Percentiles rank a stretch among this genome's conserved stretches.
phyloP scores from a whole-genome alignment of 2,113 vertebrate species.

The Athene noctua region DNA sequence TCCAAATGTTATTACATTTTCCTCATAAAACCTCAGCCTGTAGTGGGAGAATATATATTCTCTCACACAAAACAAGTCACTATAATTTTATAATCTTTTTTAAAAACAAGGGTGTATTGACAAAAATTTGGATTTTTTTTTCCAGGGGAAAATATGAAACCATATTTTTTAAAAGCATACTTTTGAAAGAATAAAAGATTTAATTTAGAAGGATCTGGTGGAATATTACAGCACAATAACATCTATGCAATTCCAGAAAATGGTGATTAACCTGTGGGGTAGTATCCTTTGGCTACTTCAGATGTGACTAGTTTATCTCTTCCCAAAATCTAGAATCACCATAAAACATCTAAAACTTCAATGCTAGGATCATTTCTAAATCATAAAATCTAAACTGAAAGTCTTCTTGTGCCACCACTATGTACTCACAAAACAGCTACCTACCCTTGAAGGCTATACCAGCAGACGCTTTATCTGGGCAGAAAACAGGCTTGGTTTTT shows the following conservation, averaged over 20 bases:
- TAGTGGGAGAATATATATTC: background rate
- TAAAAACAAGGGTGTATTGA: background rate
- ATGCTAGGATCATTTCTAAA: background rate
- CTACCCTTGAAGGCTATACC: background rate
- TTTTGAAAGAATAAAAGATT: background rate
- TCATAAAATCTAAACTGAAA: background rate
- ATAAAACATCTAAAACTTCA: background rate
- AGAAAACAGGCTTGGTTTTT: background rate
- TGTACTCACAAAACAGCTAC: background rate
- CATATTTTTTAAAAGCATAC: background rate
- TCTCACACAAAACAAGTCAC: background rate
- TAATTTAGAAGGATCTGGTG: background rate
- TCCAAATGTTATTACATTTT: background rate
- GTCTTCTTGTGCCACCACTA: background rate
- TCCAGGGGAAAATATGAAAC: background rate
- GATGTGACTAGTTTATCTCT: background rate
- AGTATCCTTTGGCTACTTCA: background rate
- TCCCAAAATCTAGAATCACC: background rate
- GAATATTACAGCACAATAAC: background rate
- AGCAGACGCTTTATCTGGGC: too few relatives aligned
- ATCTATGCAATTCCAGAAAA: background rate
- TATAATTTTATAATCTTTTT: background rate
- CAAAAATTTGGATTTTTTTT: background rate
- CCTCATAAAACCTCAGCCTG: background rate
- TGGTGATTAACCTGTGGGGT: background rate